Evolutionary conservation across 2,797 vertebrate species (phyloP).

Genomic region (Amblyopsis hoosieri): DNA sequence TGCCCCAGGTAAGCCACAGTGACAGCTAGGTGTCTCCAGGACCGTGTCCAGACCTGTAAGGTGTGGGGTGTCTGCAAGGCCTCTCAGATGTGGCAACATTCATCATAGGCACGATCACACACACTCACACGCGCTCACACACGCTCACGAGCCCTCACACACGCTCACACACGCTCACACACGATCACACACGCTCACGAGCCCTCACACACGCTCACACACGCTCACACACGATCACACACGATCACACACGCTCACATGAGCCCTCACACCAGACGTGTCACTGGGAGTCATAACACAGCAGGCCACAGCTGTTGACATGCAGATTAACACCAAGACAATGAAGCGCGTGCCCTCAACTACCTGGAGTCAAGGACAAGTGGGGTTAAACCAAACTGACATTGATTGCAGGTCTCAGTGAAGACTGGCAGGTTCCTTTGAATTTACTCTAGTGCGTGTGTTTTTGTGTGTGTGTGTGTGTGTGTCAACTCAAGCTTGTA

Average conservation of each 20-base stretch:
- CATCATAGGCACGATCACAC: neutral
- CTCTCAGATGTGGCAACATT: conserved; percentile 60
- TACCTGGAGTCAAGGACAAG: no score
- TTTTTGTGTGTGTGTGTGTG: no score
- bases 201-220: conserved; percentile 21
- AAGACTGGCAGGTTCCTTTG: no score
- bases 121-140: conserved; percentile 11
- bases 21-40: conserved; percentile 66
- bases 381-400: no score
- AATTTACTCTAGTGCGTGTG: no score
- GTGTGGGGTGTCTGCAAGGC: conserved; percentile 51
- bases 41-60: conserved; percentile 52
- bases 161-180: no score
- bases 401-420: no score
- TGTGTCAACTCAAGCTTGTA: no score
- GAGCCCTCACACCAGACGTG: conserved; percentile 52
- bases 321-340: conserved; percentile 39
- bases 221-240: conserved; percentile 7
- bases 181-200: conserved; percentile 8
- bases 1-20: conserved; percentile 67
- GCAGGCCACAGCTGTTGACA: conserved; percentile 61
- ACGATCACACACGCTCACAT: conserved; percentile 10
- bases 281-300: conserved; percentile 58
- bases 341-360: neutral
- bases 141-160: conserved; percentile 17